These are phyloP conservation scores for Ovis aries DNA, from an alignment of 2,113 vertebrate species.

Conservation along the genomic window ARS-UI_Ramb_v3.0 NC_056076.1:39168001-39168500, in stretches of 20 bases:
- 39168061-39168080: not conserved
- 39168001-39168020: not conserved
- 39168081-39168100: not conserved
- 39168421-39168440: not conserved
- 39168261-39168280: not conserved
- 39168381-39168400: not conserved
- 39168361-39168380: not conserved
- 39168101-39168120: not conserved
- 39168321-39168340: not conserved
- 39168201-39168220: not conserved
- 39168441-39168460: not conserved
- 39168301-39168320: not conserved
- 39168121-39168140: not conserved
- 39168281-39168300: not conserved
- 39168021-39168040: not conserved
- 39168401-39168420: not conserved
- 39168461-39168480: not conserved
- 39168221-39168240: not conserved
- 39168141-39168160: not conserved
- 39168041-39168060: not conserved
- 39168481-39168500: not conserved
- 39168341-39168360: not conserved
- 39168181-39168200: not conserved
- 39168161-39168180: not conserved
- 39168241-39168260: not conserved